These are phyloP conservation scores for Melopsittacus undulatus DNA, from an alignment of 2,797 vertebrate species.

Conservation along the genomic window DNA sequence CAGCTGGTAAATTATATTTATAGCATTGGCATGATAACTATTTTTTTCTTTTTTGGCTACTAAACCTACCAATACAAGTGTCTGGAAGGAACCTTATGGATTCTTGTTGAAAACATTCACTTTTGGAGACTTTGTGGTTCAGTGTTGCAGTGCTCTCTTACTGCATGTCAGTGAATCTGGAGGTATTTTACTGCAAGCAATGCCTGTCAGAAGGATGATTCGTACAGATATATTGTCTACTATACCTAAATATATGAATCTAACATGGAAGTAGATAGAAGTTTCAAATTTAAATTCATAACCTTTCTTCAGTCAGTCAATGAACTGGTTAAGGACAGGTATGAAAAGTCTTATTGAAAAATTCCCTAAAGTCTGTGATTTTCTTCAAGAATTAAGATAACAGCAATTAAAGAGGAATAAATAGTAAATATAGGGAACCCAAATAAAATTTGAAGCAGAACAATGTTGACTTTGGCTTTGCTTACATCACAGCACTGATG, in stretches of 20 bases:
- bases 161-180: neutral
- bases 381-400: neutral
- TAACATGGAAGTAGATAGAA: neutral
- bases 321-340: neutral
- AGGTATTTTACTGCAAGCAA: neutral
- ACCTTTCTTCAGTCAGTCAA: neutral
- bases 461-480: too few relatives aligned
- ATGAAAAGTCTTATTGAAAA: neutral
- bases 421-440: neutral
- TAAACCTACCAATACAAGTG: neutral
- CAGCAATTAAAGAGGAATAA: neutral
- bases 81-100: neutral
- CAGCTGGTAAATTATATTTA: neutral
- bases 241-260: neutral
- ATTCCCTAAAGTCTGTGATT: neutral
- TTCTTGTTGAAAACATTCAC: neutral
- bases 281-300: neutral
- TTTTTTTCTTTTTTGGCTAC: neutral
- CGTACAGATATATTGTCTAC: neutral
- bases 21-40: neutral
- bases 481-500: neutral
- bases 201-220: neutral
- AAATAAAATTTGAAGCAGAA: neutral
- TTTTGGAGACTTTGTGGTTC: neutral
- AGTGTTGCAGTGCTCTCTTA: neutral